Evolutionary conservation across 2,797 vertebrate genomes (phyloP).

Genomic region (Anniella stebbinsi): DNA sequence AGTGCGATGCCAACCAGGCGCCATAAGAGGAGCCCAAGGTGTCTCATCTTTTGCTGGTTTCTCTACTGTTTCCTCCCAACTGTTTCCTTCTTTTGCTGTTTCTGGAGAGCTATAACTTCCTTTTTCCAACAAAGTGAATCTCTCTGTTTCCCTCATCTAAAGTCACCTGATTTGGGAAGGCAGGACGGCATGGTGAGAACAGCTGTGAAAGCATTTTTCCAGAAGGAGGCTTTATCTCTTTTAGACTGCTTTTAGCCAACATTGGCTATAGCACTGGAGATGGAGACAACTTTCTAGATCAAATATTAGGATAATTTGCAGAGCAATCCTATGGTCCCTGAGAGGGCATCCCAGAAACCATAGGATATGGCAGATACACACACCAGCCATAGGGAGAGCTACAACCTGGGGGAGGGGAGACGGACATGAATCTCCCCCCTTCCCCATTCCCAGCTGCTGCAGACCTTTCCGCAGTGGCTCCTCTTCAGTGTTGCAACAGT

Average conservation of each 20-base stretch:
- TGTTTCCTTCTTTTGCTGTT: neutral
- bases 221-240: neutral
- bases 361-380: too few species aligned
- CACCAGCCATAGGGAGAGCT: too few species aligned
- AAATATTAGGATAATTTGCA: neutral
- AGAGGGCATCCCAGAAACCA: too few species aligned
- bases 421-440: too few species aligned
- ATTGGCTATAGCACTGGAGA: neutral
- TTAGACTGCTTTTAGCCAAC: neutral
- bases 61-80: neutral
- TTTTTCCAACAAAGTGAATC: neutral
- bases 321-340: too few species aligned
- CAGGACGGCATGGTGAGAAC: neutral
- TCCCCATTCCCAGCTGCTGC: too few species aligned
- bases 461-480: too few species aligned
- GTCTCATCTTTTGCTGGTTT: neutral
- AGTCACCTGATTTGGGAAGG: neutral
- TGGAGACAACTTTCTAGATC: neutral
- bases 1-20: too few species aligned
- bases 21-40: too few species aligned
- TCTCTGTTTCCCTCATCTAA: neutral
- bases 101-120: neutral
- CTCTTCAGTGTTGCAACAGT: too few species aligned
- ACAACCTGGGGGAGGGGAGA: too few species aligned
- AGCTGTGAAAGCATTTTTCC: neutral